phyloP scores from a whole-genome alignment of 2,113 vertebrate genomes.

The Stictonetta naevosa region DNA sequence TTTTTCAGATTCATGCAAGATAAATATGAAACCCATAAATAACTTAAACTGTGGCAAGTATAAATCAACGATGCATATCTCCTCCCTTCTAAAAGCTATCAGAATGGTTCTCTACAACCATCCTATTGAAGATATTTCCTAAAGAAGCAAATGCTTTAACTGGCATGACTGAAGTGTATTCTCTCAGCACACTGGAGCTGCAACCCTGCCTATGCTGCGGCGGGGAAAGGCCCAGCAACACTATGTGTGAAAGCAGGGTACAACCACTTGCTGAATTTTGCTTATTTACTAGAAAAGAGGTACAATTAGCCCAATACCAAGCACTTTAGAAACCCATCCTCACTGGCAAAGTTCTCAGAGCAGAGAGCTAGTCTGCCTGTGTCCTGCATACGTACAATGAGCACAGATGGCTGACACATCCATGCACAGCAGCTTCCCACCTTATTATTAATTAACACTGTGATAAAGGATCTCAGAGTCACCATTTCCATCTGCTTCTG shows the following conservation, averaged over 20 bases:
- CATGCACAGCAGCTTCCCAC: not conserved
- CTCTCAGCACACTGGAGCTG: not conserved
- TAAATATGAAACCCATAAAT: not conserved
- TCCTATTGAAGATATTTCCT: not conserved
- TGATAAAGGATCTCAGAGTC: not conserved
- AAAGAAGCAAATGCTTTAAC: not conserved
- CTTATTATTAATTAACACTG: not conserved
- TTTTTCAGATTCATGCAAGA: not conserved
- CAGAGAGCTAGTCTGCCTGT: not conserved
- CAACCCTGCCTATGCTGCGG: not conserved
- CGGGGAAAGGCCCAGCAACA: not conserved
- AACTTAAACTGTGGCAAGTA: not conserved
- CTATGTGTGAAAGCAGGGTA: not conserved
- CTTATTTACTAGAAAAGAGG: not conserved
- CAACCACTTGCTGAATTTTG: not conserved
- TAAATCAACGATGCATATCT: not conserved
- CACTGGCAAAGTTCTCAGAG: not conserved
- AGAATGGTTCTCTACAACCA: not conserved
- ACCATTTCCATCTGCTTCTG: not conserved
- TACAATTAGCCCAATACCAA: not conserved
- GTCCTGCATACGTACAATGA: not conserved
- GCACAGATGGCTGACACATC: not conserved
- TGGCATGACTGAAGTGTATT: not conserved
- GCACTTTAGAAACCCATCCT: not conserved
- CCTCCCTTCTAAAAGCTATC: not conserved